phyloP scores from a whole-genome alignment of 1,140 invertebrate genomes.

The Anagrus nilaparvatae region DNA sequence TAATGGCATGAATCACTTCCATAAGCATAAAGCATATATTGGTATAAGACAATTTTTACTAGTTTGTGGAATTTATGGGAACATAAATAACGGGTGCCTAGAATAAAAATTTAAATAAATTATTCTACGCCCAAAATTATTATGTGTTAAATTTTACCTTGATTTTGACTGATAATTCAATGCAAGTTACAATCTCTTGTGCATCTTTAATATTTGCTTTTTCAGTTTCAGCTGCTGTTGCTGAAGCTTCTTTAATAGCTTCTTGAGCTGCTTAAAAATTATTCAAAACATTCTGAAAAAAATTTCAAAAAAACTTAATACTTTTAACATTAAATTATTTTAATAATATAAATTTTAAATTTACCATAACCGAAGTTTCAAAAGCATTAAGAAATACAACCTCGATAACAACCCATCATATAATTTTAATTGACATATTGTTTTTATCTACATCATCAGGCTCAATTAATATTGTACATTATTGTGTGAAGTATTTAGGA shows the following conservation, averaged over 20 bases:
- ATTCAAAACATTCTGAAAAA: constrained; percentile 68
- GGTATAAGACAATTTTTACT: constrained; percentile 73
- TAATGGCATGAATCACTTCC: constrained; percentile 96
- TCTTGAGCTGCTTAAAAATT: constrained; percentile 80
- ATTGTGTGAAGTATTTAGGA: constrained; percentile 60
- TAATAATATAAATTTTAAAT: too few relatives aligned
- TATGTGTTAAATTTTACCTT: constrained; percentile 43
- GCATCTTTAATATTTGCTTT: constrained; percentile 76
- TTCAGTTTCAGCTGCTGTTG: constrained; percentile 76
- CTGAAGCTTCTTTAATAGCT: constrained; percentile 74
- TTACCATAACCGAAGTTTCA: constrained; percentile 69
- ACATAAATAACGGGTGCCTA: constrained; percentile 81
- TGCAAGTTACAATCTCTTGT: constrained; percentile 70
- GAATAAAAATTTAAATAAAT: constrained; percentile 14
- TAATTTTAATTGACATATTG: constrained; percentile 73
- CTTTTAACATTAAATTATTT: background rate
- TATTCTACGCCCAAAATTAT: constrained; percentile 6
- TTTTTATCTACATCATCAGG: constrained; percentile 48
- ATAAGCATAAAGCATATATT: constrained; percentile 96
- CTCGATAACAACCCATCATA: constrained; percentile 60
- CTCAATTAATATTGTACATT: constrained; percentile 59
- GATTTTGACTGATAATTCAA: constrained; percentile 66
- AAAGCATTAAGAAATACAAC: constrained; percentile 75
- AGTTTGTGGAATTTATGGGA: constrained; percentile 70
- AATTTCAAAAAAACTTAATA: constrained; percentile 4